phyloP scores from a whole-genome alignment of 2,113 vertebrate genomes.

The Takifugu bimaculatus region DNA sequence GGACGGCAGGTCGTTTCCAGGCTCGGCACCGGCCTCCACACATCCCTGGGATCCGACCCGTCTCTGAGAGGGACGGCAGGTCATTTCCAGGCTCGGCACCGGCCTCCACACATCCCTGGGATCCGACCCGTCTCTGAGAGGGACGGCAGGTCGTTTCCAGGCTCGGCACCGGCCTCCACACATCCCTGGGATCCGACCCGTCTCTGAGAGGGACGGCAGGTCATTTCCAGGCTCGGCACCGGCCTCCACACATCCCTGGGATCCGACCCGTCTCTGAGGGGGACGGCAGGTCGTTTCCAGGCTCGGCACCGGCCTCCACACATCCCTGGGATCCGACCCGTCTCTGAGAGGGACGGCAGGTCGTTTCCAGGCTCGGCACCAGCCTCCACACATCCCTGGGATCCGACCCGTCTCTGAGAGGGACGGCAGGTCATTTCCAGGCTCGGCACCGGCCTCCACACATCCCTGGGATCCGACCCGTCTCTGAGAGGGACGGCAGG shows the following conservation, averaged over 20 bases:
- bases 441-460: constrained; percentile 11
- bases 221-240: constrained; percentile 49
- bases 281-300: constrained; percentile 62
- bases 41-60: too few species aligned
- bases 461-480: constrained; percentile 39
- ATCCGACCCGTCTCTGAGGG: constrained; percentile 4
- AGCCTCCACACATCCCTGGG: constrained; percentile 30
- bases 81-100: too few species aligned
- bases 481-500: constrained; percentile 57
- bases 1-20: too few species aligned
- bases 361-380: constrained; percentile 49
- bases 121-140: too few species aligned
- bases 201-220: constrained; percentile 43
- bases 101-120: too few species aligned
- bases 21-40: too few species aligned
- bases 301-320: constrained; percentile 11
- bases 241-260: constrained; percentile 30
- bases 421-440: constrained; percentile 62
- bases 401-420: constrained; percentile 6
- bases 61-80: too few species aligned
- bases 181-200: too few species aligned
- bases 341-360: constrained; percentile 43
- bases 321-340: constrained; percentile 21
- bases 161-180: too few species aligned
- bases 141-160: too few species aligned